Evolutionary conservation across 1,140 invertebrate species (phyloP), one percentile per base, ranked within the genome.

Genomic region (Drosophila kikkawai): DNA sequence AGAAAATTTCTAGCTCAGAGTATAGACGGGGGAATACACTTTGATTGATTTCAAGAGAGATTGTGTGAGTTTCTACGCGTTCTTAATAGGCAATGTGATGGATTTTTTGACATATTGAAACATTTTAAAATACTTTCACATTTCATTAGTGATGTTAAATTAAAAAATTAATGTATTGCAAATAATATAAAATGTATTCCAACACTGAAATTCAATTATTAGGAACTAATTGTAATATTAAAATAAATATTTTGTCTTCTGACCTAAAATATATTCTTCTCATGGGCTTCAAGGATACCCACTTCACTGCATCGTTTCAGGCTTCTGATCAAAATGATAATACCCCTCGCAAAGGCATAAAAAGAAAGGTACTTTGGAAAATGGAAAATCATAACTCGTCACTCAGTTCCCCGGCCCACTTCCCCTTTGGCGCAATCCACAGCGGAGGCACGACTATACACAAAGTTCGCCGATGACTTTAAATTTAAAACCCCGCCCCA

Each of bases 371-470:
- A 73, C 50, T 75, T 48, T 75, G 48, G 55, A 82, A 85, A 85
- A 86, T 78, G 75, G 48, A 82, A 86, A 86, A 87, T 86, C 79
- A 82, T 88, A 85, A 86, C 64, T 84, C 82, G 68, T 77, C 81
- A 79, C 64, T 63, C 64, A 37, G 47, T 71, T 70, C 41, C 60
- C 34, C 34, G 26, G 15, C 60, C 55, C 36, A 22, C 13, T 44
- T 7, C 57, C 58, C 9, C 32, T 11, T 22, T 37, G 22, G 36
- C 39, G 61, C 51, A 68, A 41, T 58, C 60, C 71, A 65, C 58
- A 61, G 57, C 65, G 65, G 56, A 61, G 79, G 50, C 42, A 69
- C 50, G 80, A 90, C 74, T 84, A 75, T 63, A 74, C 80, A 84
- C 45, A 75, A 84, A 67, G 61, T 65, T 45, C 29, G 50, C 57